Conservation (phyloP, 2,113 vertebrate genomes). For the Clarias macrocephalus region DNA sequence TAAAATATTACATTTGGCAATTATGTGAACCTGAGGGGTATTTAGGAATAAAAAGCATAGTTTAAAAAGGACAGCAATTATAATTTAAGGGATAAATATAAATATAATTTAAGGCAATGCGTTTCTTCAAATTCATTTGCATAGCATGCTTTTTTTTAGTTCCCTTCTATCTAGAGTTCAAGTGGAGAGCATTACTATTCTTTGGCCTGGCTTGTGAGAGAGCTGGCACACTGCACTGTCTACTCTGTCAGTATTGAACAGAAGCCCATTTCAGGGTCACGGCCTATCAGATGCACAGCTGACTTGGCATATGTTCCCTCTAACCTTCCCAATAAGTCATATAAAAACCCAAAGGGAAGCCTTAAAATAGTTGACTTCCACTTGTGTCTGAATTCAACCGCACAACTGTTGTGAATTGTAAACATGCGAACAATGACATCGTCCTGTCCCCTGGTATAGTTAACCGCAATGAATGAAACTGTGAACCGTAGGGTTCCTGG, state of each 20-base stretch:
- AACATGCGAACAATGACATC: slow-evolving; percentile 20
- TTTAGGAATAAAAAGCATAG: neutral
- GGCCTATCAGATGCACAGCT: slow-evolving; percentile 16
- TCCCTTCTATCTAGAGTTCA: neutral
- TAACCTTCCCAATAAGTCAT: slow-evolving; percentile 41
- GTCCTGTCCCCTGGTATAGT: neutral
- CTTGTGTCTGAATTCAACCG: neutral
- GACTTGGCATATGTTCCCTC: slow-evolving; percentile 16
- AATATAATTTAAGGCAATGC: neutral
- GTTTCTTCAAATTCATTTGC: neutral
- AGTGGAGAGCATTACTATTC: neutral
- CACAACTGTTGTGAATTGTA: slow-evolving; percentile 12
- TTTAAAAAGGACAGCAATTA: too few relatives aligned
- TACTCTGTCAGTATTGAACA: slow-evolving; percentile 14
- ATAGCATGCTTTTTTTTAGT: neutral
- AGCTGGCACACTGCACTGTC: neutral
- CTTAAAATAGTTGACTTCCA: slow-evolving; percentile 11
- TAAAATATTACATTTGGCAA: neutral
- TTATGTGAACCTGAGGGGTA: neutral
- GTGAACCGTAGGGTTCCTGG: slow-evolving; percentile 27
- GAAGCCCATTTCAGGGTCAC: slow-evolving; percentile 18
- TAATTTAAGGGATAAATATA: too few relatives aligned
- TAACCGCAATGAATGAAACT: slow-evolving; percentile 38
- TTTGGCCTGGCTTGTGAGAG: slow-evolving; percentile 31
- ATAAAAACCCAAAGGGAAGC: slow-evolving; percentile 11